A percentile compares a stretch with the other conserved stretches of the same genome.
Conservation (phyloP, 2,113 vertebrate genomes). For the Rhadina sibilatrix region DNA sequence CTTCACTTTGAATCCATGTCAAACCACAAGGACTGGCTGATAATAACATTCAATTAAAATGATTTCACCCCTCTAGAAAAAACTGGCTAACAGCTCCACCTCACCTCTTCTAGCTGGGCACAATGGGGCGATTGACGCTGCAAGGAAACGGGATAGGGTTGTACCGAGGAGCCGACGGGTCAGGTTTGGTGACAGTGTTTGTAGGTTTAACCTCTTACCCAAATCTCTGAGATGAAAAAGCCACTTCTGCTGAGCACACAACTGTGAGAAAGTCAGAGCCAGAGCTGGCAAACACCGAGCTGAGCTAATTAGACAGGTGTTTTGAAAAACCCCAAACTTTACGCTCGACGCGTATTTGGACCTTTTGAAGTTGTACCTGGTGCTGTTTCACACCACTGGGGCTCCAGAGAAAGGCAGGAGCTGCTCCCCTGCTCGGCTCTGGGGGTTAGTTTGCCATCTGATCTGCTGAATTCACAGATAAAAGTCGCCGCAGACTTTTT, state of each 20-base stretch:
- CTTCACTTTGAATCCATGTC: conserved; percentile 18
- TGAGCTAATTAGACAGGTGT: conserved; percentile 46
- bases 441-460: conserved; percentile 54
- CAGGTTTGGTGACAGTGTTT: not conserved
- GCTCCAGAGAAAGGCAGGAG: conserved; percentile 11
- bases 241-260: not conserved
- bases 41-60: conserved; percentile 33
- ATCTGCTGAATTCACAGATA: conserved; percentile 53
- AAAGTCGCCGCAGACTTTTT: conserved; percentile 12
- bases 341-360: not conserved
- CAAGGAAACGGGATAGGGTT: conserved; percentile 5
- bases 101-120: not conserved
- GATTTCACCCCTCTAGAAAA: not conserved
- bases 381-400: conserved; percentile 17
- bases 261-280: not conserved
- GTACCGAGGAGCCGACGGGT: not conserved
- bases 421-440: conserved; percentile 34
- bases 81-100: not conserved
- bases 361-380: conserved; percentile 36
- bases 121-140: not conserved
- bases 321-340: conserved; percentile 20
- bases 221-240: not conserved
- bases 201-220: not conserved
- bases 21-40: conserved; percentile 54
- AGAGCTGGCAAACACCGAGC: not conserved